Base-by-base conservation (phyloP, 2,797 vertebrate genomes). In the Ctenopoma kingsleyae region DNA sequence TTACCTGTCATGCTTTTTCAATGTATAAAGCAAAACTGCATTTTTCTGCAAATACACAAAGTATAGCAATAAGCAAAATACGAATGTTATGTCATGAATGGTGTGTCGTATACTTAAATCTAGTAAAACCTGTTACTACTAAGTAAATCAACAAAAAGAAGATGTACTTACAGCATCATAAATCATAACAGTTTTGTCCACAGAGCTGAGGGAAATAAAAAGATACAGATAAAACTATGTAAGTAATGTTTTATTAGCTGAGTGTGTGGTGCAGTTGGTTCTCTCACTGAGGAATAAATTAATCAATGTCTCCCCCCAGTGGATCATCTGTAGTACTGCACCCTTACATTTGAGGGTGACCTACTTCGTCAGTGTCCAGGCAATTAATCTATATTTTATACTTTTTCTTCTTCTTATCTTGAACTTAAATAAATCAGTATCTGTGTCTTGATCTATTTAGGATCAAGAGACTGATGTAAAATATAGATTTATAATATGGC, bases 1-100 rank as follows among this genome's bases (percentile, higher is more conserved):
- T 84, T 87, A 99, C 98, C 97, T 96, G 16, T 95, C 94, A 6
- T 99, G 98, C 60, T 95, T 96, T 75, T 91, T 96, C 87, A 99
- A 89, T 3, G 89, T 96, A 79, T 97, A 92, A 76, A 99, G 96
- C 74, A 93, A 90, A 76, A 80, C 87, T 32, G 95, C 96, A 69
- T 94, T 94, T 41, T 84, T 94, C 98, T 99, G 91, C 36, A 92
- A 88, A 80, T 50, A 83, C 5, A 64, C 41, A 72, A 84, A 63
- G 38, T 20, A 35, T 62, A 74, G 38, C 16, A 48, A 2, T 70
- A 48, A 47, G 16, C 3, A 53, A 36, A 57, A 50, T 1, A n/a
- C 22, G 27, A 75, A 25, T 2, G 3, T 20, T n/a, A 19, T 7
- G 2, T 58, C 35, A 41, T 36, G 19, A 71, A 36, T 25, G 32